A percentile compares a stretch with the other conserved stretches of the same genome.
Conservation (phyloP, 2,888 invertebrate species). For the Zaprionus bogoriensis region DNA sequence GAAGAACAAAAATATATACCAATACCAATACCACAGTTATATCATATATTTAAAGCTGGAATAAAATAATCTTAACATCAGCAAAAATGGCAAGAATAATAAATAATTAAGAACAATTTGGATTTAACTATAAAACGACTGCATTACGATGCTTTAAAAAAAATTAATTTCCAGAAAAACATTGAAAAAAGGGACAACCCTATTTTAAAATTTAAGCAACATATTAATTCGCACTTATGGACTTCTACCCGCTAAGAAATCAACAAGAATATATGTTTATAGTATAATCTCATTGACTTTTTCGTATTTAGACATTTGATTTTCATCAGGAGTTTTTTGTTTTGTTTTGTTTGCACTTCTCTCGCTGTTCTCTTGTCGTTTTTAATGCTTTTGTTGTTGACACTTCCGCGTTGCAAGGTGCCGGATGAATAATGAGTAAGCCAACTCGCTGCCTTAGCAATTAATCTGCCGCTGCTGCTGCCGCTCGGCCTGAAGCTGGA, state of each 20-base stretch:
- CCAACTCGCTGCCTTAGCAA: slow-evolving; percentile 50
- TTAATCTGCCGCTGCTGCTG: slow-evolving; percentile 57
- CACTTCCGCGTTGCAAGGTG: slow-evolving; percentile 64
- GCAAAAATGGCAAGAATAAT: no score
- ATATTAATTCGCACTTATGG: no score
- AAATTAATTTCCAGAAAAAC: no score
- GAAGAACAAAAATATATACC: no score
- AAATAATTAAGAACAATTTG: no score
- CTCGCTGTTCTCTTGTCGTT: slow-evolving; percentile 19
- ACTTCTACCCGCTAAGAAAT: not conserved
- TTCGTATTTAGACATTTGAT: not conserved
- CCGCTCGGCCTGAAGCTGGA: not conserved
- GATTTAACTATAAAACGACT: no score
- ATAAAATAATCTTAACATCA: no score
- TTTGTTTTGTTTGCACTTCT: not conserved
- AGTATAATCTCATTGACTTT: not conserved
- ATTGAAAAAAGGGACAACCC: no score
- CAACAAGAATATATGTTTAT: not conserved
- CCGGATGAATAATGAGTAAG: slow-evolving; percentile 58
- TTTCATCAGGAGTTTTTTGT: not conserved
- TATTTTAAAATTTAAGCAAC: no score
- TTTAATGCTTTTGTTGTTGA: slow-evolving; percentile 26
- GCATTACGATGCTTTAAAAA: no score
- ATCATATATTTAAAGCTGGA: no score
- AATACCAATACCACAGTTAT: no score